Base-by-base conservation (phyloP, 2,888 invertebrate species). In the Octonoba sinensis region DNA sequence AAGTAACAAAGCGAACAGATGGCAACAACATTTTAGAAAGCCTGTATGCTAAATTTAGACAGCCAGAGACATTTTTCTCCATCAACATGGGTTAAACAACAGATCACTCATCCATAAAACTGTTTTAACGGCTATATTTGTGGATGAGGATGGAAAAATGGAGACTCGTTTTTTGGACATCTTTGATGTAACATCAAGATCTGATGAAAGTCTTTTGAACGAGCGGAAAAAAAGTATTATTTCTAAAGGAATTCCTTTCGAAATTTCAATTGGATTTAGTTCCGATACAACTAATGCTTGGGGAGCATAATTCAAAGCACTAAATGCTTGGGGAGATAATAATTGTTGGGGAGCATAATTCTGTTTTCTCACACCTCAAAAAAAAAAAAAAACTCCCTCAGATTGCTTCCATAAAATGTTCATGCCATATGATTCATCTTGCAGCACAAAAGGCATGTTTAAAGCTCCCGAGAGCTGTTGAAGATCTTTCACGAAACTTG, bases 321-420 rank as follows among this genome's bases (percentile, higher is more conserved):
- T n/a, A n/a, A n/a, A n/a, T n/a, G n/a, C n/a, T n/a, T n/a, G n/a
- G n/a, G n/a, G n/a, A n/a, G n/a, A n/a, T n/a, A n/a, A n/a, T n/a
- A n/a, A 54, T 54, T 16, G 54, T 54, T n/a, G 54, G 54, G 16
- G 54, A 54, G 54, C 54, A 54, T 18, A 54, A 11, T 15, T 11
- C 54, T 11, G 54, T n/a, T 54, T 54, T 54, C 16, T 54, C 54
- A 6, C 54, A 54, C 16, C 18, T 54, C 6, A n/a, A n/a, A n/a
- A n/a, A n/a, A n/a, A 16, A 4, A 11, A 54, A 54, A 54, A 18
- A 54, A 15, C 18, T 16, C 16, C 54, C 54, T 11, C n/a, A 18
- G 18, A 54, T 54, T 54, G 54, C 54, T 11, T 54, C n/a, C 54
- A 54, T 54, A 11, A 54, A 54, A 54, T 54, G 54, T 18, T 54